Percentiles rank a stretch among this genome's conserved stretches.
phyloP scores from a whole-genome alignment of 2,888 invertebrate genomes.

The Tortrix viridana region DNA sequence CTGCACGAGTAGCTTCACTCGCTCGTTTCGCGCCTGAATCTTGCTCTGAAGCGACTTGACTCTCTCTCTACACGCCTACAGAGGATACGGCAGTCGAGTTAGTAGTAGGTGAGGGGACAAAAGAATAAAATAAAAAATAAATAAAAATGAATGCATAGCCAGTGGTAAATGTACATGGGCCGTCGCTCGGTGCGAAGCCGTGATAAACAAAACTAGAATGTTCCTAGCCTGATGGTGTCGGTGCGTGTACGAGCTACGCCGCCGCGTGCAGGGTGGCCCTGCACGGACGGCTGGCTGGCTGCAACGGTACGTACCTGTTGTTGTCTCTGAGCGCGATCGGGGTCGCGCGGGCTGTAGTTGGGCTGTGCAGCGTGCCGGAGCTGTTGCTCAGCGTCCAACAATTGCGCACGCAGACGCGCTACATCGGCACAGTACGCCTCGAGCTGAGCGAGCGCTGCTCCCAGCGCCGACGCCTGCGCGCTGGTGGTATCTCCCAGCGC shows the following conservation, averaged over 20 bases:
- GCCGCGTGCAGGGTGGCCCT: slow-evolving; percentile 24
- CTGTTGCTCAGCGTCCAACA: slow-evolving; percentile 94
- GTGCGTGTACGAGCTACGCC: slow-evolving; percentile 44
- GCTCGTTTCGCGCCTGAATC: slow-evolving; percentile 94
- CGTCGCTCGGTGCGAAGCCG: slow-evolving; percentile 52
- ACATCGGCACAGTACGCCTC: slow-evolving; percentile 95
- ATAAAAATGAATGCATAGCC: slow-evolving; percentile 65
- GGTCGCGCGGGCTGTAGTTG: slow-evolving; percentile 91
- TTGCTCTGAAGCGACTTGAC: slow-evolving; percentile 94
- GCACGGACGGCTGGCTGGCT: slow-evolving; percentile 41
- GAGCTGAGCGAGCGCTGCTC: slow-evolving; percentile 91
- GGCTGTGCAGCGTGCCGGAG: slow-evolving; percentile 92
- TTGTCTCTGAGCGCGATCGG: slow-evolving; percentile 91
- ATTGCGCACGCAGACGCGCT: slow-evolving; percentile 91
- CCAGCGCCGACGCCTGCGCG: slow-evolving; percentile 87
- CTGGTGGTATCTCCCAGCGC: slow-evolving; percentile 85
- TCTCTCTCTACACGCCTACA: slow-evolving; percentile 92
- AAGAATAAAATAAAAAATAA: slow-evolving; percentile 76
- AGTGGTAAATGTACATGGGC: slow-evolving; percentile 62
- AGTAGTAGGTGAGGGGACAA: slow-evolving; percentile 73
- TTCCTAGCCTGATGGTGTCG: slow-evolving; percentile 57
- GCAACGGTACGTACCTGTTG: slow-evolving; percentile 91
- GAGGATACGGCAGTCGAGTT: slow-evolving; percentile 76
- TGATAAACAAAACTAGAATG: slow-evolving; percentile 75
- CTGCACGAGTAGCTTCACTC: slow-evolving; percentile 93